phyloP scores from a whole-genome alignment of 1,140 invertebrate species.

The Globodera ellingtonae region DNA sequence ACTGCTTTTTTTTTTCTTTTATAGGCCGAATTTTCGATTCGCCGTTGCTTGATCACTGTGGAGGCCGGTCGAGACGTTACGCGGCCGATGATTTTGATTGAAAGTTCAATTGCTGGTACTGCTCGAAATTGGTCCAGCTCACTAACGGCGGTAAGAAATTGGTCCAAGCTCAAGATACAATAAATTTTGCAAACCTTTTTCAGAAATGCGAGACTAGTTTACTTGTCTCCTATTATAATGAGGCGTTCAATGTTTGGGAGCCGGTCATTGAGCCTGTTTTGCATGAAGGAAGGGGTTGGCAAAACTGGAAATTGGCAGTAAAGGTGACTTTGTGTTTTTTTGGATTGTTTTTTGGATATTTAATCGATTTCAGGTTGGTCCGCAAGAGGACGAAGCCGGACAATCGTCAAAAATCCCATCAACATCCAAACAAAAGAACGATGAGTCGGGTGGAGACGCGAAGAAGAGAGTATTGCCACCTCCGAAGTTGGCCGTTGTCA shows the following conservation, averaged over 20 bases:
- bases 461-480: slow-evolving; percentile 36
- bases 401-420: no score
- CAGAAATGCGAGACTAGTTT: slow-evolving; percentile 73
- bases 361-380: neutral
- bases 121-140: slow-evolving; percentile 81
- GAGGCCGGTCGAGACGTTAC: slow-evolving; percentile 87
- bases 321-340: slow-evolving; percentile 71
- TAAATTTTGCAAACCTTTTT: neutral
- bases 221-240: slow-evolving; percentile 90
- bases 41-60: slow-evolving; percentile 75
- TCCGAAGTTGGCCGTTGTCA: slow-evolving; percentile 63
- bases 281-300: slow-evolving; percentile 70
- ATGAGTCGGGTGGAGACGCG: neutral
- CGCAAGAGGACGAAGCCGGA: slow-evolving; percentile 44
- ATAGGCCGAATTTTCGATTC: slow-evolving; percentile 67
- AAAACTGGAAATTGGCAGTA: slow-evolving; percentile 82
- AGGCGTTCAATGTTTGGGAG: slow-evolving; percentile 87
- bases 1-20: slow-evolving; percentile 15
- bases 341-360: neutral
- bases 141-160: slow-evolving; percentile 35
- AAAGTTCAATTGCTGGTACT: slow-evolving; percentile 77
- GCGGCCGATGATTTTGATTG: slow-evolving; percentile 82
- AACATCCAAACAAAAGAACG: slow-evolving; percentile 8
- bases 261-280: slow-evolving; percentile 86
- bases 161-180: neutral